Base-by-base conservation (phyloP, 2,797 vertebrate species). In the Mus caroli region DNA sequence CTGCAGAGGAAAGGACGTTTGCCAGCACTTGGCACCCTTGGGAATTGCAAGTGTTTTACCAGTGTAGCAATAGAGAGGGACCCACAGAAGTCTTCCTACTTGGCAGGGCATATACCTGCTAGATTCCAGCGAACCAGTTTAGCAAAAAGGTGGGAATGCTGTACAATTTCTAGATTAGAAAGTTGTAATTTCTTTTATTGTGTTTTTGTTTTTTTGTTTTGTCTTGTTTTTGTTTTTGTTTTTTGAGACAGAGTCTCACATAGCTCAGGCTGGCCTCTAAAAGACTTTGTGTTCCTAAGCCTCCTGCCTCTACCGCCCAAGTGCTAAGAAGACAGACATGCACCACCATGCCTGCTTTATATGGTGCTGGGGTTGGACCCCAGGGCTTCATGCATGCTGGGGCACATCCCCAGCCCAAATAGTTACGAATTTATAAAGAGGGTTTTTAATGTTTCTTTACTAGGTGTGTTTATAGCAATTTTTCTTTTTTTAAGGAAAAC, bases 401-500 rank as follows among this genome's bases (percentile, higher is more conserved):
- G 2, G 15, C 52, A 75, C 15, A 56, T 56, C 67, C 7, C 73
- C 15, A 43, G 20, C 58, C 73, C 40, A 2, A 11, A 50, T 6
- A 78, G 43, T 37, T 79, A 14, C 6, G 40, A 52, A 19, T 69
- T 79, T 54, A 28, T 58, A 56, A 90, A 78, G 14, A 5, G 1
- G 56, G 67, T 88, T 94, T 96, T 95, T 84, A 84, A 77, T 67
- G 28, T 90, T 95, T 52, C 58, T 31, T 92, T 75, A 91, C 67
- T 93, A n/a, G 12, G 3, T 88, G 4, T 94, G 43, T 90, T 90
- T 96, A 91, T 97, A 93, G 78, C 54, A 91, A 67, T 69, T 93
- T 62, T 28, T n/a, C n/a, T 43, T 43, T 43, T 43, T 43, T 43
- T 43, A 43, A 43, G 43, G 43, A 43, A 43, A 43, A 43, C 43